Conservation (phyloP, 1,140 invertebrate genomes). For the Scaptodrosophila lebanonensis region DNA sequence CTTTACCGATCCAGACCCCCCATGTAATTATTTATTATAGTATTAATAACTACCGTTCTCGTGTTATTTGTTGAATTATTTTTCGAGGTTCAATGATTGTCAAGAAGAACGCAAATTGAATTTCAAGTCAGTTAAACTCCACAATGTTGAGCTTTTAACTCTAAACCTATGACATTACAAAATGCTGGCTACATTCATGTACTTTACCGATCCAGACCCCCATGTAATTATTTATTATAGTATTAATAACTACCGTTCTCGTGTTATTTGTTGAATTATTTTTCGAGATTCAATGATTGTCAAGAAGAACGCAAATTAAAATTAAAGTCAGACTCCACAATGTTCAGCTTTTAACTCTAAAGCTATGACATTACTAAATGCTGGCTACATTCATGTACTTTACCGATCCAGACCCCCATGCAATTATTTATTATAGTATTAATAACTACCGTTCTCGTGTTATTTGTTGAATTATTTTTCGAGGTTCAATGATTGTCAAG, state of each 20-base stretch:
- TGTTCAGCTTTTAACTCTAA: slow-evolving; percentile 13
- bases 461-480: slow-evolving; percentile 13
- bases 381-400: too few relatives aligned
- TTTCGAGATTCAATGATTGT: slow-evolving; percentile 53
- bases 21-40: too few relatives aligned
- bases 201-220: too few relatives aligned
- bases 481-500: slow-evolving; percentile 26
- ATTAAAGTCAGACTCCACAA: slow-evolving; percentile 32
- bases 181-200: neutral
- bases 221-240: too few relatives aligned
- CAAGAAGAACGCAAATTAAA: slow-evolving; percentile 66
- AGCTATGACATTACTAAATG: neutral
- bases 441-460: slow-evolving; percentile 4
- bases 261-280: slow-evolving; percentile 56
- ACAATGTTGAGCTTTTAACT: too few relatives aligned
- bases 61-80: slow-evolving; percentile 18
- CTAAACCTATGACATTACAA: neutral
- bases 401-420: too few relatives aligned
- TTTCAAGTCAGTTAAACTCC: neutral
- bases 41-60: neutral
- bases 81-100: slow-evolving; percentile 18
- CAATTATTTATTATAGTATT: too few relatives aligned
- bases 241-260: too few relatives aligned
- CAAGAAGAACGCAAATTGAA: slow-evolving; percentile 29
- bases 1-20: too few relatives aligned